A percentile compares a stretch with the other conserved stretches of the same genome.
phyloP scores from a whole-genome alignment of 2,113 vertebrate species.

The Ia io region DNA sequence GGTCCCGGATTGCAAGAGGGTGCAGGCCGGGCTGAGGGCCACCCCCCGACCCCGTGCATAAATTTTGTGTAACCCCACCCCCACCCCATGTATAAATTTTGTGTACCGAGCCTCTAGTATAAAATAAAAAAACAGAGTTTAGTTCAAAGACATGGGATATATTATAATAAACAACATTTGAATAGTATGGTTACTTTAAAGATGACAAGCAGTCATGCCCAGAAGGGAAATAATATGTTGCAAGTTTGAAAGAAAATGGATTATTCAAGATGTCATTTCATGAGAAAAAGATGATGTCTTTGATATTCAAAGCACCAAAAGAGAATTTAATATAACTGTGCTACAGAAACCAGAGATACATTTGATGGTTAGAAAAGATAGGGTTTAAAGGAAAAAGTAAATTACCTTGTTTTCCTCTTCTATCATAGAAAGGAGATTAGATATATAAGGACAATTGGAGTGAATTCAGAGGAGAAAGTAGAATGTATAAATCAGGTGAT shows the following conservation, averaged over 20 bases:
- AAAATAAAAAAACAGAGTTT: constrained; percentile 9
- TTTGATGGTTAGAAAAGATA: constrained; percentile 44
- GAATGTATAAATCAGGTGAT: not conserved
- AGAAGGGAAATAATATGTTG: constrained; percentile 37
- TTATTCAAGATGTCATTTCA: constrained; percentile 54
- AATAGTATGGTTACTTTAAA: constrained; percentile 49
- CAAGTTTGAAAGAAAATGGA: constrained; percentile 52
- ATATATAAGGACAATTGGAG: not conserved
- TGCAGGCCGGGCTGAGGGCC: too few species aligned
- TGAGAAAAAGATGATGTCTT: constrained; percentile 56
- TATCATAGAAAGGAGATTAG: not conserved
- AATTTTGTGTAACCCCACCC: too few species aligned
- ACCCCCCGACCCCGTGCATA: too few species aligned
- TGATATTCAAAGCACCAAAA: constrained; percentile 34
- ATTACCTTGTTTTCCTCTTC: constrained; percentile 22
- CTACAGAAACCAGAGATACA: constrained; percentile 34
- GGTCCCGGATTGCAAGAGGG: too few species aligned
- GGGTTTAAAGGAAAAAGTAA: constrained; percentile 21
- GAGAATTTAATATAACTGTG: constrained; percentile 4
- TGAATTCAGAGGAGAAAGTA: not conserved
- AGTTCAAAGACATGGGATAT: constrained; percentile 47
- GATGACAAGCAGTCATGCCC: not conserved
- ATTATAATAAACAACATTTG: constrained; percentile 37
- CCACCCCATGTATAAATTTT: too few species aligned
- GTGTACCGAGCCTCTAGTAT: not conserved